Conservation (phyloP, 2,113 vertebrate species). For the Platycercus adscitus region DNA sequence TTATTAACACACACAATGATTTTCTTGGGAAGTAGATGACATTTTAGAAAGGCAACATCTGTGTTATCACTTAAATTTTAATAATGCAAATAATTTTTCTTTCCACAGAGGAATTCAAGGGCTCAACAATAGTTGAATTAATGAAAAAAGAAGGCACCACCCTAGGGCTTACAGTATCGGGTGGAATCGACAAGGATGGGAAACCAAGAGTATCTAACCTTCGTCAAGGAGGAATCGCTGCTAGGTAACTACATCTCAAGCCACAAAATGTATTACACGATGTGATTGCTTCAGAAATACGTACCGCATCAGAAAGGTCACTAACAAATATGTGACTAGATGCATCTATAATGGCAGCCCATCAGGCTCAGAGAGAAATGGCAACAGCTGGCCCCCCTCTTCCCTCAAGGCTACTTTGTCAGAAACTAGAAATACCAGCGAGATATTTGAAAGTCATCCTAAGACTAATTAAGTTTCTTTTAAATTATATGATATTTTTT, state of each 20-base stretch:
- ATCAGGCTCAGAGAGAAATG: neutral
- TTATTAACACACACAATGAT: neutral
- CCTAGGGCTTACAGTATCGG: constrained; percentile 94
- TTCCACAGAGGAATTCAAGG: constrained; percentile 93
- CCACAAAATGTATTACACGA: neutral
- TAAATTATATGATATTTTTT: neutral
- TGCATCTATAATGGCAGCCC: constrained; percentile 16
- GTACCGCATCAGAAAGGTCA: constrained; percentile 47
- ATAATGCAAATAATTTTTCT: constrained; percentile 69
- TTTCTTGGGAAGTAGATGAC: constrained; percentile 16
- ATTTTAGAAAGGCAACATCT: neutral
- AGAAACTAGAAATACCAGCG: neutral
- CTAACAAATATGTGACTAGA: constrained; percentile 32
- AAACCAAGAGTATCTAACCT: constrained; percentile 97
- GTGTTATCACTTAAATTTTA: constrained; percentile 31
- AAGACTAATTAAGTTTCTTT: neutral
- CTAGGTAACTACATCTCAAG: constrained; percentile 81
- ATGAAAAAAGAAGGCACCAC: constrained; percentile 99
- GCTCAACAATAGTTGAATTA: constrained; percentile 93
- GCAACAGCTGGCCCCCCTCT: neutral
- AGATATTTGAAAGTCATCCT: neutral
- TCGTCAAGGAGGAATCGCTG: constrained; percentile 95
- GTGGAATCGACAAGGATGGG: constrained; percentile 96
- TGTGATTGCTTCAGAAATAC: constrained; percentile 45
- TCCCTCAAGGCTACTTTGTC: neutral